Base-by-base conservation (phyloP, 2,888 invertebrate genomes). In the Drosophila algonquin region DNA sequence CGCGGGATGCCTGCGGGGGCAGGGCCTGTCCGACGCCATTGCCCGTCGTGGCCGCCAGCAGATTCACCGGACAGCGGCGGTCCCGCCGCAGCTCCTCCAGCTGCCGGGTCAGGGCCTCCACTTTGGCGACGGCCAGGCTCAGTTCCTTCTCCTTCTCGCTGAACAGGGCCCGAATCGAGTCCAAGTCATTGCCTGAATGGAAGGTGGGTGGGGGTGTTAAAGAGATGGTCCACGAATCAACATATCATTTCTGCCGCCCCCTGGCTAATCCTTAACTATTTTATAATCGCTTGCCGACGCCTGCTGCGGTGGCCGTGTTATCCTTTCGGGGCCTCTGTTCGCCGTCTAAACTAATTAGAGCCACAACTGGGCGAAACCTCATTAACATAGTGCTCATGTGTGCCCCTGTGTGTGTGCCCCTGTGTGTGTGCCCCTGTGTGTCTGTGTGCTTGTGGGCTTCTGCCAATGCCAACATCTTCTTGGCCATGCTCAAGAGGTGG, bases 101-200 rank as follows among this genome's bases (percentile, higher is more conserved):
- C 93, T 99, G 98, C 87, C 96, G 93, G 76, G 98, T 98, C 91
- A 99, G 94, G 93, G 98, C 98, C 91, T 99, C 98, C 90, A 99
- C 99, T 93, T 98, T 98, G 90, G 97, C 97, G 91, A 99, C 98
- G n/a, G 99, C 99, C 94, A 98, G 93, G 64, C 98, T 97, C 73
- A 99, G 93, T 93, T 99, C 98, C 93, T 98, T 98, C 92, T 99
- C 99, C 92, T 99, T 99, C 92, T 98, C 98, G 94, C 97, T 98
- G 94, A 98, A 99, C 71, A 98, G 94, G 77, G 98, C 97, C 90
- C 98, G 95, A 92, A 98, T 98, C 81, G 98, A 97, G 93, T 99
- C 98, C 93, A 99, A 94, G 94, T 99, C 99, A 91, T 97, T 97
- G 89, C 97, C 98, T 97, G 65, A 79, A 76, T 53, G 62, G 63